Evolutionary conservation across 1,140 invertebrate genomes (phyloP).

Genomic region (Eufriesea mexicana): DNA sequence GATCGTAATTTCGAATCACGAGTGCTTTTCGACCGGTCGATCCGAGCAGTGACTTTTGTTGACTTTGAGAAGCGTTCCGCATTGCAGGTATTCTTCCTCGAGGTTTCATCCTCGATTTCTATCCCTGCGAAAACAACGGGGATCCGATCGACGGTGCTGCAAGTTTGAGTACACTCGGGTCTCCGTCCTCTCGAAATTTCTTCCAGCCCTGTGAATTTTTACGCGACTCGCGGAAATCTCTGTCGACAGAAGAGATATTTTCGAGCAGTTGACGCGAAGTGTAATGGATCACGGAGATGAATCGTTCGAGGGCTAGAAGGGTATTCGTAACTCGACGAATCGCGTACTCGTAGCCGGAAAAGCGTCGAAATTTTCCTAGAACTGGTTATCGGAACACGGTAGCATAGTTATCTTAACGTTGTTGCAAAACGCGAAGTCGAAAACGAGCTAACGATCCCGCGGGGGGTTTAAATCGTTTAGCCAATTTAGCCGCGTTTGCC

Average conservation of each 20-base stretch:
- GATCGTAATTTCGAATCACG: background rate
- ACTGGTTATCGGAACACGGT: background rate
- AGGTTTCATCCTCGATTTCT: background rate
- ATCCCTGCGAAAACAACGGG: background rate
- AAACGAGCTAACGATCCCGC: background rate
- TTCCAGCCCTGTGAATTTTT: too few relatives aligned
- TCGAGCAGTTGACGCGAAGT: too few relatives aligned
- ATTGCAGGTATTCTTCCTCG: constrained; percentile 3
- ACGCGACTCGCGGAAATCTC: too few relatives aligned
- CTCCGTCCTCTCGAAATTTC: too few relatives aligned
- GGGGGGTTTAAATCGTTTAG: constrained; percentile 3
- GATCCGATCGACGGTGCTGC: background rate
- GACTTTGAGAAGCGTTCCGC: background rate
- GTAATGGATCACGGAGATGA: too few relatives aligned
- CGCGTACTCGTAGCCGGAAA: too few relatives aligned
- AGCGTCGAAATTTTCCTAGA: background rate
- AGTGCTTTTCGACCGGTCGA: background rate
- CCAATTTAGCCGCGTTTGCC: background rate
- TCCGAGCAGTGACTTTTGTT: background rate
- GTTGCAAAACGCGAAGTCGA: background rate
- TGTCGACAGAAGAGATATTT: too few relatives aligned
- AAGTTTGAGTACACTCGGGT: too few relatives aligned
- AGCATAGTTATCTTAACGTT: background rate
- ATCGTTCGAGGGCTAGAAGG: too few relatives aligned
- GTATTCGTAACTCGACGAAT: too few relatives aligned